These are phyloP conservation scores for Villa cingulata DNA, from an alignment of 2,888 invertebrate genomes.

Conservation along the genomic window DNA sequence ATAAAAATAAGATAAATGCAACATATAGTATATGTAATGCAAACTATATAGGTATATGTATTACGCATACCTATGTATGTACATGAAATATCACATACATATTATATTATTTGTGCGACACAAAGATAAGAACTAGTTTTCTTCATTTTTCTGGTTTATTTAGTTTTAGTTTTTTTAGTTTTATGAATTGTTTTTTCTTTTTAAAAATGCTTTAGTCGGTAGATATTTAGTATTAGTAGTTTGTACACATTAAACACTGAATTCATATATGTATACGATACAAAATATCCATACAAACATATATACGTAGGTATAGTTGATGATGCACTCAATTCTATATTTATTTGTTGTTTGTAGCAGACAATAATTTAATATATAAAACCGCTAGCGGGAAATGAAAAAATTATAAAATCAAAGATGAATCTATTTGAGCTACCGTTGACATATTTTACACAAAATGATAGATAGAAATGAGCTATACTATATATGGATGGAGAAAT, in stretches of 20 bases:
- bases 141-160: neutral
- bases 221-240: too few species aligned
- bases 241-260: too few species aligned
- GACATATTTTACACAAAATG: conserved; percentile 7
- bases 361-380: too few species aligned
- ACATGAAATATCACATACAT: neutral
- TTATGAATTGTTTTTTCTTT: too few species aligned
- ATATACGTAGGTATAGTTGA: neutral
- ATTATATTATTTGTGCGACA: neutral
- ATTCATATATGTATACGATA: neutral
- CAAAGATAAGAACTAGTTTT: conserved; percentile 7
- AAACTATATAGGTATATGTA: too few species aligned
- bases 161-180: neutral
- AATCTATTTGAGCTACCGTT: conserved; percentile 2
- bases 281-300: neutral
- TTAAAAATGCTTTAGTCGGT: too few species aligned
- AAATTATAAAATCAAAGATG: neutral
- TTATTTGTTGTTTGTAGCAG: too few species aligned
- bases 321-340: neutral
- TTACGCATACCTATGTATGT: too few species aligned
- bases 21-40: too few species aligned
- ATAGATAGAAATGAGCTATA: too few species aligned
- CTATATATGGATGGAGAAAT: neutral
- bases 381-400: neutral
- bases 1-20: too few species aligned